These are phyloP conservation scores for Aegotheles bennettii DNA, from an alignment of 2,113 vertebrate genomes.

Conservation along the genomic window DNA sequence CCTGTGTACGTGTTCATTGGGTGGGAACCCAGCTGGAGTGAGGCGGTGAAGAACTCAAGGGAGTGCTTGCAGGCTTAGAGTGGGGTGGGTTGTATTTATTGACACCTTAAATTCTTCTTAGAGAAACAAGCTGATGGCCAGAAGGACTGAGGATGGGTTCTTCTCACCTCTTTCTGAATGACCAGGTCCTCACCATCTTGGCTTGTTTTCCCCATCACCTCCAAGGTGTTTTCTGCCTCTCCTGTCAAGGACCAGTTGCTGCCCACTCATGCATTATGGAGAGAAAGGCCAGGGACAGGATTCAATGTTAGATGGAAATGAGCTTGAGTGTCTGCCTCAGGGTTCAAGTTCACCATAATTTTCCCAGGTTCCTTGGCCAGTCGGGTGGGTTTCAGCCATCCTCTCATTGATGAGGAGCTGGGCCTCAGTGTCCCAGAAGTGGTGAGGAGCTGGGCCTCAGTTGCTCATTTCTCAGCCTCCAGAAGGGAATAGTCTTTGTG, in stretches of 20 bases:
- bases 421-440: too few species aligned
- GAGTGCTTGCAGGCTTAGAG: neutral
- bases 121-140: neutral
- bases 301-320: neutral
- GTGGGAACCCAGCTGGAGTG: neutral
- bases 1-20: fast-evolving
- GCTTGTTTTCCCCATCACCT: neutral
- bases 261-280: fast-evolving
- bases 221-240: neutral
- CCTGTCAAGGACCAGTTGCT: neutral
- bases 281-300: neutral
- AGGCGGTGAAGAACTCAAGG: neutral
- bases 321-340: neutral
- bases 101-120: neutral
- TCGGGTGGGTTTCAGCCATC: neutral
- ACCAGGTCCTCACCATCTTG: neutral
- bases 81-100: neutral
- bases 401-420: too few species aligned
- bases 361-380: neutral
- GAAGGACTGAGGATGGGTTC: neutral
- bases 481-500: neutral
- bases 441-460: neutral
- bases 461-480: neutral
- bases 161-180: neutral
- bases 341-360: neutral